Evolutionary conservation across 2,113 vertebrate species (phyloP).

Genomic region (Ursus arctos): DNA sequence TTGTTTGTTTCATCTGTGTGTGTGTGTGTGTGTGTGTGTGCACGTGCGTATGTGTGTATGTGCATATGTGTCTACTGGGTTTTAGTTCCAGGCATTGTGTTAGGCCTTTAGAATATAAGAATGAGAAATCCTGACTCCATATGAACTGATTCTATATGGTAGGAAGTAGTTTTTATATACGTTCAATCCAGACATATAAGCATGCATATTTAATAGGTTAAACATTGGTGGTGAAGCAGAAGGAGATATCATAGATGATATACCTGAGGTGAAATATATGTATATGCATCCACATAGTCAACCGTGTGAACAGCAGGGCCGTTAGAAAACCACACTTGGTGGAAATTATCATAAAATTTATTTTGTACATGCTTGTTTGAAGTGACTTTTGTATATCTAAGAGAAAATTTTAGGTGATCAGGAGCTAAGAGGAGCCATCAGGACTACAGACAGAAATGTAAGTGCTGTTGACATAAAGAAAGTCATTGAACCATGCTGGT

Average conservation of each 20-base stretch:
- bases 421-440: background rate
- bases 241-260: background rate
- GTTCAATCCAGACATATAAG: background rate
- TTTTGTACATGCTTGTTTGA: background rate
- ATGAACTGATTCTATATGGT: background rate
- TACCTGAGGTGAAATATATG: background rate
- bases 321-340: background rate
- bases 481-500: background rate
- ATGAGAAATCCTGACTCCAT: background rate
- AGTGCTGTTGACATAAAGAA: background rate
- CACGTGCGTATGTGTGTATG: rapidly evolving
- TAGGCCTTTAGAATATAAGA: background rate
- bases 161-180: background rate
- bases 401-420: background rate
- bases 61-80: background rate
- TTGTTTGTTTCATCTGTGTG: background rate
- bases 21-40: no score
- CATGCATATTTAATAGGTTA: background rate
- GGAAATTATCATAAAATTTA: background rate
- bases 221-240: background rate
- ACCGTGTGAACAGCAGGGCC: background rate
- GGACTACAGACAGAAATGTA: background rate
- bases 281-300: no score
- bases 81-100: background rate
- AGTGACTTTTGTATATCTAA: background rate